Evolutionary conservation across 2,888 invertebrate species (phyloP).

Genomic region (Parasteatoda lunata): DNA sequence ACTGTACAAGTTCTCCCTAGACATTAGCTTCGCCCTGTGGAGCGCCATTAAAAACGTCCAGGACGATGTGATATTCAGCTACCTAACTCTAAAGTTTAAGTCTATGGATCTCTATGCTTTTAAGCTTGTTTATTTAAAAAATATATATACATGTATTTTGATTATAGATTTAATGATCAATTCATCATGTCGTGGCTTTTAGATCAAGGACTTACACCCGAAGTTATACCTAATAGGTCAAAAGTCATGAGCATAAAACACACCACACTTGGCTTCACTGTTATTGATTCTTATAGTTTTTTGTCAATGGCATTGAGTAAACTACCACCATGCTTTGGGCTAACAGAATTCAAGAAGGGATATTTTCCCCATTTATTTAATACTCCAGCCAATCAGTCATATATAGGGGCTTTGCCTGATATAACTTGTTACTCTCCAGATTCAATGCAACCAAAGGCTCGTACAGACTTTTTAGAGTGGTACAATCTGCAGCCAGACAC

Average conservation of each 20-base stretch:
- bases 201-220: neutral
- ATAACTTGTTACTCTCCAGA: too few species aligned
- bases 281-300: constrained; percentile 5
- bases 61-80: too few species aligned
- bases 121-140: neutral
- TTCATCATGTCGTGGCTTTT: constrained; percentile 7
- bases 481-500: neutral
- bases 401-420: too few species aligned
- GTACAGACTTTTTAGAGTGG: too few species aligned
- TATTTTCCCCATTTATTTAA: constrained; percentile 2
- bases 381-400: neutral
- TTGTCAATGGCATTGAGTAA: neutral
- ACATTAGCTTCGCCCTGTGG: too few species aligned
- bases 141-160: neutral
- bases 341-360: neutral
- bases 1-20: too few species aligned
- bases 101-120: neutral
- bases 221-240: neutral
- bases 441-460: too few species aligned
- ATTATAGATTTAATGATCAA: constrained; percentile 4
- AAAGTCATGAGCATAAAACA: neutral
- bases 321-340: neutral
- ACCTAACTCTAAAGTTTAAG: too few species aligned
- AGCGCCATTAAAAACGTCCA: too few species aligned
- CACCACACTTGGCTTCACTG: neutral